Evolutionary conservation across 2,797 vertebrate species (phyloP).

Genomic region (Philypnodon macrostomus): DNA sequence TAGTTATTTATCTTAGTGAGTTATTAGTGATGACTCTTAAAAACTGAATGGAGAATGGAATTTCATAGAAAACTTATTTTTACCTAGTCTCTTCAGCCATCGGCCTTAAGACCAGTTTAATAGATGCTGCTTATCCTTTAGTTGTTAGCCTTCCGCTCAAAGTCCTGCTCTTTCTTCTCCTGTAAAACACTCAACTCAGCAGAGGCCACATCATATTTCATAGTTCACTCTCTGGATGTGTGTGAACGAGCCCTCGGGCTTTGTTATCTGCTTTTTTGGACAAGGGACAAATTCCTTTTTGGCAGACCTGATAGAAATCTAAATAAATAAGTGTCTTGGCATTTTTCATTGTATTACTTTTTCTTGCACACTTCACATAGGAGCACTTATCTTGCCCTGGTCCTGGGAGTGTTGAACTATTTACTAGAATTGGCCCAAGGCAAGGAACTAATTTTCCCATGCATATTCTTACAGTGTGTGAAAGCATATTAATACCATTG

Average conservation of each 20-base stretch:
- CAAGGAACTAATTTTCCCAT: background rate
- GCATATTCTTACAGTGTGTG: no score
- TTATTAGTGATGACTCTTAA: no score
- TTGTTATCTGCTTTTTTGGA: constrained; percentile 47
- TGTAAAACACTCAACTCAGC: constrained; percentile 25
- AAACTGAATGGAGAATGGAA: no score
- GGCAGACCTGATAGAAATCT: constrained; percentile 43
- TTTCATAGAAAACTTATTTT: no score
- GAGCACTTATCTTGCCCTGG: constrained; percentile 22
- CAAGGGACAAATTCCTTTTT: constrained; percentile 41
- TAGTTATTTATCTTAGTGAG: no score
- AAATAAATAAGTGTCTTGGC: background rate
- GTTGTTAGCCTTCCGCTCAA: constrained; percentile 10
- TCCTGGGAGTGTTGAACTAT: constrained; percentile 19
- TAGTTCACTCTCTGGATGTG: constrained; percentile 29
- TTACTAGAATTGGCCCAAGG: constrained; percentile 20
- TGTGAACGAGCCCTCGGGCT: constrained; percentile 25
- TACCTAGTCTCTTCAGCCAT: constrained; percentile 6
- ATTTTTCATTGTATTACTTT: constrained; percentile 12
- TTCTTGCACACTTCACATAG: constrained; percentile 16
- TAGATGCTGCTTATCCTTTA: constrained; percentile 30
- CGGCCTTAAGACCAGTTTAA: constrained; percentile 15
- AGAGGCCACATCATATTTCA: constrained; percentile 58
- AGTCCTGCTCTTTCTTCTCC: constrained; percentile 33
- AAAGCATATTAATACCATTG: background rate